Conservation (phyloP, 2,797 vertebrate genomes). For the Alauda arvensis region DNA sequence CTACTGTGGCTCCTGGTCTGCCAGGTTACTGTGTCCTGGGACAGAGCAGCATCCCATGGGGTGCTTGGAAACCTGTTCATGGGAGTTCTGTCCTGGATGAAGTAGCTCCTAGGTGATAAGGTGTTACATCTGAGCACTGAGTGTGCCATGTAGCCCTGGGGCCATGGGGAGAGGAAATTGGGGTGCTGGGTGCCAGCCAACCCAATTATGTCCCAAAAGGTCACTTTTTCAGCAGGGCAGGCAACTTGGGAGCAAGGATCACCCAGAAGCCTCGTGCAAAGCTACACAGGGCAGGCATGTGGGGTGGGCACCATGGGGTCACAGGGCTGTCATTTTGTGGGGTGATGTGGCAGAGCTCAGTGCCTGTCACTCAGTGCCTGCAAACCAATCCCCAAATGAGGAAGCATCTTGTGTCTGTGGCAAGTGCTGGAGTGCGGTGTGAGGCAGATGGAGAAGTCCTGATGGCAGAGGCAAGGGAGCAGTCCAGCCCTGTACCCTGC, state of each 20-base stretch:
- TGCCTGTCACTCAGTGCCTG: constrained; percentile 56
- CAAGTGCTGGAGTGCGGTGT: neutral
- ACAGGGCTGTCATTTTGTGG: neutral
- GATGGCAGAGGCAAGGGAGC: constrained; percentile 65
- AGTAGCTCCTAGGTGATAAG: neutral
- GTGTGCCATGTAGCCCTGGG: rapidly evolving
- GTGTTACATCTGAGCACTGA: neutral
- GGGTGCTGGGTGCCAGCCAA: neutral
- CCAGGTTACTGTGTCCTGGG: neutral
- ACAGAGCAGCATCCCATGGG: neutral
- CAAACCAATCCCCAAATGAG: constrained; percentile 67
- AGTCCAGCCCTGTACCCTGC: neutral
- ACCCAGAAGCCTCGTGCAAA: neutral
- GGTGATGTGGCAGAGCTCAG: neutral
- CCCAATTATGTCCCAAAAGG: neutral
- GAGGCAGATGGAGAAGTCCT: constrained; percentile 42
- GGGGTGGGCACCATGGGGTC: neutral
- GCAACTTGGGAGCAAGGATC: neutral
- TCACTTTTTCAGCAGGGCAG: neutral
- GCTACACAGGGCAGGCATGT: rapidly evolving
- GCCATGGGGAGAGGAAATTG: neutral
- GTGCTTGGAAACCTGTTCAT: neutral
- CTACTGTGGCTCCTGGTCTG: neutral
- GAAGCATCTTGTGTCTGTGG: constrained; percentile 47
- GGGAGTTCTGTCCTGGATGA: neutral